Evolutionary conservation across 2,113 vertebrate genomes (phyloP).

Genomic region (Edolisoma coerulescens): DNA sequence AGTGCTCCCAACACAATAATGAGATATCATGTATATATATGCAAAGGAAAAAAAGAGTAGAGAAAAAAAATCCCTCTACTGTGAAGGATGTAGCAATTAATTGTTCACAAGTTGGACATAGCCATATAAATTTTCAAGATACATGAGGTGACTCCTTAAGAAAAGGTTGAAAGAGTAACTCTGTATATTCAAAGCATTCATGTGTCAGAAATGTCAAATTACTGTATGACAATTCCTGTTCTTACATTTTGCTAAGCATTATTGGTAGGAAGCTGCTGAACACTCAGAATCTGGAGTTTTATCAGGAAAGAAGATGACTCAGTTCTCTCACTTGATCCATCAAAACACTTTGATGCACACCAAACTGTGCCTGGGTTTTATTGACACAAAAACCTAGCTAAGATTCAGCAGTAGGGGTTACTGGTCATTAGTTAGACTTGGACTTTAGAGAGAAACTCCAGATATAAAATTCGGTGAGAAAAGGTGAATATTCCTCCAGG

Average conservation of each 20-base stretch:
- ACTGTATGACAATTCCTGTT: not conserved
- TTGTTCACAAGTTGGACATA: slow-evolving; percentile 36
- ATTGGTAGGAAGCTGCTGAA: not conserved
- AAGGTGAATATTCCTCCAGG: not conserved
- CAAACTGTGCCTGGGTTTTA: not conserved
- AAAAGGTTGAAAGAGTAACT: not conserved
- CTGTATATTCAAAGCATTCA: not conserved
- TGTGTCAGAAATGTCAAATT: not conserved
- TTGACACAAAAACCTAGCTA: not conserved
- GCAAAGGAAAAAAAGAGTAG: not conserved
- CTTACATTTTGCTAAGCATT: not conserved
- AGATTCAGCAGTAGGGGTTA: not conserved
- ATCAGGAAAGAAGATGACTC: not conserved
- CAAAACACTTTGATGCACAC: not conserved
- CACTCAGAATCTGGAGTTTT: not conserved
- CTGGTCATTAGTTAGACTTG: not conserved
- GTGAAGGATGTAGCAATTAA: slow-evolving; percentile 32
- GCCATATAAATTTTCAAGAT: slow-evolving; percentile 30
- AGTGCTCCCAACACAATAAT: slow-evolving; percentile 45
- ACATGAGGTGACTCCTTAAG: not conserved
- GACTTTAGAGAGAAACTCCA: not conserved
- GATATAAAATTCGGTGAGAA: not conserved
- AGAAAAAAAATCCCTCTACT: not conserved
- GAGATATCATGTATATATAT: not conserved
- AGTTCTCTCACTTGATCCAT: not conserved